Evolutionary conservation across 2,113 vertebrate genomes (phyloP).

Genomic region (Nanorana parkeri): DNA sequence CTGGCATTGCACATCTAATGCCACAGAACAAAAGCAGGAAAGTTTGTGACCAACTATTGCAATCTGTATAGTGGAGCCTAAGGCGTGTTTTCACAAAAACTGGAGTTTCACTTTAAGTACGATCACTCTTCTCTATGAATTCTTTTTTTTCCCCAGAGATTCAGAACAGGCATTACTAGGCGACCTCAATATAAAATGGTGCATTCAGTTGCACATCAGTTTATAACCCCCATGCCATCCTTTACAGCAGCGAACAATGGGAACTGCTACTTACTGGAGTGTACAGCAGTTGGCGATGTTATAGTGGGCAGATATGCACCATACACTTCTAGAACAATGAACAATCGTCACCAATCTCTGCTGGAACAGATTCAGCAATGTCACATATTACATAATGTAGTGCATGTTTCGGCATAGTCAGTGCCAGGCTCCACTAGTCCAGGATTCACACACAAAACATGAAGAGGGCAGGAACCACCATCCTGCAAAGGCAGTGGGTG

Average conservation of each 20-base stretch:
- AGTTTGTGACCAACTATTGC: too few relatives aligned
- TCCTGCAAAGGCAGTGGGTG: not conserved
- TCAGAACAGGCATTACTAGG: not conserved
- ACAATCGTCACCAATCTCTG: too few relatives aligned
- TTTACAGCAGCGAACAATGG: not conserved
- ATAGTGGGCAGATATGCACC: not conserved
- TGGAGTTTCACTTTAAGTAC: too few relatives aligned
- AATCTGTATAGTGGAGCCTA: too few relatives aligned
- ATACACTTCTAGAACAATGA: too few relatives aligned
- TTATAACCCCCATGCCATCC: not conserved
- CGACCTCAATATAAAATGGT: not conserved
- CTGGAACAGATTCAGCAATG: too few relatives aligned
- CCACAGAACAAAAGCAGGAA: too few relatives aligned
- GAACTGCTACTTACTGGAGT: not conserved
- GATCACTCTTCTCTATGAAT: too few relatives aligned
- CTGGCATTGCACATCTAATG: too few relatives aligned
- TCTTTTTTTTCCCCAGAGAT: not conserved
- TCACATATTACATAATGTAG: not conserved
- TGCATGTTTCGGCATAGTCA: not conserved
- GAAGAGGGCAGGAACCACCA: constrained; percentile 7
- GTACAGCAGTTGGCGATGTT: not conserved
- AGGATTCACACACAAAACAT: constrained; percentile 32
- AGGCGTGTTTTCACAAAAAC: too few relatives aligned
- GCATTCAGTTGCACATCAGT: not conserved
- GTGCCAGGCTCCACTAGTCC: not conserved